Evolutionary conservation across 2,113 vertebrate genomes (phyloP).

Genomic region (Antennarius striatus): DNA sequence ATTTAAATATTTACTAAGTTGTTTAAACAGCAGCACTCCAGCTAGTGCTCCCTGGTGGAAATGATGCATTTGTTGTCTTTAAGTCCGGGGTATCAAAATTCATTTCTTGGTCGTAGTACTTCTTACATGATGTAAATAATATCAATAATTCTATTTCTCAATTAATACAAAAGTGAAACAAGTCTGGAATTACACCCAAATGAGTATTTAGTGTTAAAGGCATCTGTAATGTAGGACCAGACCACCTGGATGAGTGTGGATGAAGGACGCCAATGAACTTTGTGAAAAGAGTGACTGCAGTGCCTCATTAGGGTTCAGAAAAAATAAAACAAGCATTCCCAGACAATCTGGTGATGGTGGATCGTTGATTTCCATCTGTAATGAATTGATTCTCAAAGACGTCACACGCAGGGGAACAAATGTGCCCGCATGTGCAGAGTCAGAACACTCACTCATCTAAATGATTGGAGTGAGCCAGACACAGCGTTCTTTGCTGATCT

Average conservation of each 20-base stretch:
- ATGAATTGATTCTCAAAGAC: slow-evolving; percentile 44
- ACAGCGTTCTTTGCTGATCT: no score
- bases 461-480: no score
- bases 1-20: slow-evolving; percentile 18
- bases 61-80: background rate
- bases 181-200: slow-evolving; percentile 40
- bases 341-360: slow-evolving; percentile 48
- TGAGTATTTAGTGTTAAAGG: slow-evolving; percentile 40
- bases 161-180: slow-evolving; percentile 36
- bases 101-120: no score
- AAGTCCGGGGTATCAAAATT: no score
- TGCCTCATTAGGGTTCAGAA: slow-evolving; percentile 53
- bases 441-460: background rate
- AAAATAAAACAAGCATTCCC: slow-evolving; percentile 46
- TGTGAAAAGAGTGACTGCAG: background rate
- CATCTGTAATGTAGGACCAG: slow-evolving; percentile 46
- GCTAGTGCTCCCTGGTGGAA: background rate
- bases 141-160: slow-evolving; percentile 35
- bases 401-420: slow-evolving; percentile 16
- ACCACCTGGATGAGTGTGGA: slow-evolving; percentile 33
- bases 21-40: slow-evolving; percentile 10
- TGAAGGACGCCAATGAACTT: slow-evolving; percentile 28
- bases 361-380: slow-evolving; percentile 60
- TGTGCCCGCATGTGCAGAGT: slow-evolving; percentile 19
- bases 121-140: slow-evolving; percentile 13